Conservation (phyloP, 2,888 invertebrate genomes). For the Hofmannophila pseudospretella region DNA sequence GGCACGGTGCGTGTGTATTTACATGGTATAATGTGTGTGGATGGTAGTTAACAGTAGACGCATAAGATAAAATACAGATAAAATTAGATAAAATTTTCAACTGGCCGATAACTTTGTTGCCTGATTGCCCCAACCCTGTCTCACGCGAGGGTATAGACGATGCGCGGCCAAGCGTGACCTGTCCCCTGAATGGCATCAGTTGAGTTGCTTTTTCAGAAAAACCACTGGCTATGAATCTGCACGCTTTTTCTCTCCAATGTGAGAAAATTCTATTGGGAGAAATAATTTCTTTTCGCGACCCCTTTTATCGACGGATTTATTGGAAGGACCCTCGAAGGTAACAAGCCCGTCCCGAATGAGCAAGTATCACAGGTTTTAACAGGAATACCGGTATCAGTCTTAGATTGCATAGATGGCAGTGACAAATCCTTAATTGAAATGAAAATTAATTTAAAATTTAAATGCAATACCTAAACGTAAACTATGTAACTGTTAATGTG, state of each 20-base stretch:
- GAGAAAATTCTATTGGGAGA: slow-evolving; percentile 59
- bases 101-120: slow-evolving; percentile 9
- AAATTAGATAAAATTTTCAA: neutral
- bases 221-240: slow-evolving; percentile 53
- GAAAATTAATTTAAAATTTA: too few species aligned
- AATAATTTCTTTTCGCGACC: slow-evolving; percentile 50
- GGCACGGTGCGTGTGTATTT: too few species aligned
- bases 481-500: too few species aligned
- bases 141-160: slow-evolving; percentile 30
- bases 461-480: too few species aligned
- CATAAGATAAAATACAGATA: too few species aligned
- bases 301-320: slow-evolving; percentile 39
- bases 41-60: too few species aligned
- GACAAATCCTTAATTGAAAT: too few species aligned
- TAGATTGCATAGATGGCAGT: too few species aligned
- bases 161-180: slow-evolving; percentile 38
- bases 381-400: too few species aligned
- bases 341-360: too few species aligned
- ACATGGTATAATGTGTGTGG: too few species aligned
- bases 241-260: slow-evolving; percentile 42
- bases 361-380: too few species aligned
- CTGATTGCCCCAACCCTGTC: slow-evolving; percentile 24
- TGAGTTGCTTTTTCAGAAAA: slow-evolving; percentile 56
- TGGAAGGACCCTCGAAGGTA: slow-evolving; percentile 20
- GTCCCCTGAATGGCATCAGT: slow-evolving; percentile 41